Conservation (phyloP, 92 coral and sea anemone species). For the Epizoanthus rinbou region DNA sequence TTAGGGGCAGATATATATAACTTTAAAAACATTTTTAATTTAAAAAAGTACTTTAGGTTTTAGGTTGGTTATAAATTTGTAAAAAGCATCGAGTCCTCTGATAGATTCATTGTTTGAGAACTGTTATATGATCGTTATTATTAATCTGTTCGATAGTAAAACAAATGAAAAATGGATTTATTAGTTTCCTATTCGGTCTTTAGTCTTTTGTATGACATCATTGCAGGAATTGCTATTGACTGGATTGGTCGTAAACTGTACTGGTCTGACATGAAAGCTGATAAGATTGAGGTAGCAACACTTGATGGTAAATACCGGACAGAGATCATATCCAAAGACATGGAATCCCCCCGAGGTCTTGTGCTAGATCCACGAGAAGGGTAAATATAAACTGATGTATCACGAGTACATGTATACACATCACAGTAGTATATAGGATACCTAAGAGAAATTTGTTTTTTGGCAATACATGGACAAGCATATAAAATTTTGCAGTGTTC, state of each 20-base stretch:
- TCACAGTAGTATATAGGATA: no score
- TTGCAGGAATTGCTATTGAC: conserved; percentile 89
- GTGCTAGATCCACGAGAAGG: conserved; percentile 93
- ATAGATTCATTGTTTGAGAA: no score
- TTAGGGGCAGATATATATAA: no score
- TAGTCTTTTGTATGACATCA: background rate
- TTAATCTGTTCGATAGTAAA: background rate
- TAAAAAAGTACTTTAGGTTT: no score
- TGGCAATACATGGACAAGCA: no score
- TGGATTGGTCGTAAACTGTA: conserved; percentile 93
- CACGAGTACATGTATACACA: no score
- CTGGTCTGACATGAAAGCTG: conserved; percentile 89
- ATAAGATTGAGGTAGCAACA: conserved; percentile 87
- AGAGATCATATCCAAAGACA: conserved; percentile 65
- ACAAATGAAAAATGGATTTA: background rate
- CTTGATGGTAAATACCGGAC: conserved; percentile 79
- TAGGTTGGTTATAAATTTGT: no score
- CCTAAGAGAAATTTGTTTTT: no score
- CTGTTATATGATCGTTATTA: no score
- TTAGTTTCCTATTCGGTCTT: background rate
- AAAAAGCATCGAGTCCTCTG: no score
- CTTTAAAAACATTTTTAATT: no score
- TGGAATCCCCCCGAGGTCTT: conserved; percentile 85
- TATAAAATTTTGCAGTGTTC: no score
- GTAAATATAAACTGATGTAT: conserved; percentile 41